phyloP scores from a whole-genome alignment of 2,113 vertebrate species.

The Charadrius vociferus region DNA sequence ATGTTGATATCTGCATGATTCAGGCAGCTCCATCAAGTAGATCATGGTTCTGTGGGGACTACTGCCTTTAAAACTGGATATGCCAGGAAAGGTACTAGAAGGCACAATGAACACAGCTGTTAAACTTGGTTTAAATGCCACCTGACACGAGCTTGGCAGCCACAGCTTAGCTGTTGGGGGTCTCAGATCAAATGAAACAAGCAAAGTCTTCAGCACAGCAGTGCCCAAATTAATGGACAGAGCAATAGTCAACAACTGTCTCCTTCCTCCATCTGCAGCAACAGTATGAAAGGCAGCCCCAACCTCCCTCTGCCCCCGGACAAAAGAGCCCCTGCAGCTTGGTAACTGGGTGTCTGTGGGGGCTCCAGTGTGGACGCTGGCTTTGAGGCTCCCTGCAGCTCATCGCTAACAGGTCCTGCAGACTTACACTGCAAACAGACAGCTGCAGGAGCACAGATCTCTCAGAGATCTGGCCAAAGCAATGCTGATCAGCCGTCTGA shows the following conservation, averaged over 20 bases:
- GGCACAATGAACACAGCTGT: background rate
- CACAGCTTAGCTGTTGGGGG: constrained; percentile 10
- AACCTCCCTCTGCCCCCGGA: background rate
- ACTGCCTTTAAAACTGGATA: background rate
- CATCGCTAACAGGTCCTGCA: background rate
- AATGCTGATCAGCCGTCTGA: rapidly evolving
- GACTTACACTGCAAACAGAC: background rate
- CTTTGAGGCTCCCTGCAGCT: background rate
- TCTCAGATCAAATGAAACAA: constrained; percentile 1
- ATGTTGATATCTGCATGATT: background rate
- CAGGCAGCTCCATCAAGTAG: background rate
- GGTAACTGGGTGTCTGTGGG: background rate
- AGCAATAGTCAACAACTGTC: background rate
- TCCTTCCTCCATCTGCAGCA: background rate
- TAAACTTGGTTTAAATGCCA: constrained; percentile 8
- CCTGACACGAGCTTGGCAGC: background rate
- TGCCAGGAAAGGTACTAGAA: background rate
- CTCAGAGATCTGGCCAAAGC: background rate
- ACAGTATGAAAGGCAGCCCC: background rate
- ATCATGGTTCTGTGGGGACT: background rate
- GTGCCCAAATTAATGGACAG: constrained; percentile 15
- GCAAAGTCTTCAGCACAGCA: constrained; percentile 3
- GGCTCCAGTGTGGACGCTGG: background rate
- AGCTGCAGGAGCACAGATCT: background rate
- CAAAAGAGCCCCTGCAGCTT: background rate